phyloP scores from a whole-genome alignment of 1,140 invertebrate genomes.

The Epicauta chinensis region DNA sequence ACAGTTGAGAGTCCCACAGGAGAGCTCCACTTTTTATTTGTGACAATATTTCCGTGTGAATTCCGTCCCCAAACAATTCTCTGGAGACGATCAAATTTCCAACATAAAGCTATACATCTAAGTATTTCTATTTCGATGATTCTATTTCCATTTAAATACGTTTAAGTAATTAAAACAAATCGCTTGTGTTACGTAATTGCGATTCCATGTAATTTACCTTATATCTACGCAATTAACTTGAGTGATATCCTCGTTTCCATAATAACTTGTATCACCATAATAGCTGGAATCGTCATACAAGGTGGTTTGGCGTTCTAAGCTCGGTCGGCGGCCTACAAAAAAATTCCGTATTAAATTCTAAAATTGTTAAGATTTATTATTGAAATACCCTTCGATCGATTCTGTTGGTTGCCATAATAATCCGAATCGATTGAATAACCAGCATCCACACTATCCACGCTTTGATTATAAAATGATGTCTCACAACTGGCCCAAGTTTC shows the following conservation, averaged over 20 bases:
- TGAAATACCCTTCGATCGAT: slow-evolving; percentile 1
- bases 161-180: too few species aligned
- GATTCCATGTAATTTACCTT: slow-evolving; percentile 12
- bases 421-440: slow-evolving; percentile 47
- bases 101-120: too few species aligned
- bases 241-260: slow-evolving; percentile 23
- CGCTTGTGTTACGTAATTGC: too few species aligned
- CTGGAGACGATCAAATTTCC: too few species aligned
- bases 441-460: slow-evolving; percentile 38
- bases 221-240: slow-evolving; percentile 27
- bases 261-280: slow-evolving; percentile 30
- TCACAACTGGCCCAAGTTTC: slow-evolving; percentile 40
- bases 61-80: too few species aligned
- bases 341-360: slow-evolving; percentile 1
- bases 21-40: too few species aligned
- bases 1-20: too few species aligned
- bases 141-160: too few species aligned
- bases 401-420: slow-evolving; percentile 34
- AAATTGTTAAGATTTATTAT: background rate
- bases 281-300: slow-evolving; percentile 63
- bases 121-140: too few species aligned
- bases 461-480: slow-evolving; percentile 30
- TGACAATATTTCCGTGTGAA: too few species aligned
- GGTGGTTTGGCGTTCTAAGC: slow-evolving; percentile 72
- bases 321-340: slow-evolving; percentile 54